Evolutionary conservation across 1,140 invertebrate genomes (phyloP).

Genomic region (Propsilocerus akamusi): DNA sequence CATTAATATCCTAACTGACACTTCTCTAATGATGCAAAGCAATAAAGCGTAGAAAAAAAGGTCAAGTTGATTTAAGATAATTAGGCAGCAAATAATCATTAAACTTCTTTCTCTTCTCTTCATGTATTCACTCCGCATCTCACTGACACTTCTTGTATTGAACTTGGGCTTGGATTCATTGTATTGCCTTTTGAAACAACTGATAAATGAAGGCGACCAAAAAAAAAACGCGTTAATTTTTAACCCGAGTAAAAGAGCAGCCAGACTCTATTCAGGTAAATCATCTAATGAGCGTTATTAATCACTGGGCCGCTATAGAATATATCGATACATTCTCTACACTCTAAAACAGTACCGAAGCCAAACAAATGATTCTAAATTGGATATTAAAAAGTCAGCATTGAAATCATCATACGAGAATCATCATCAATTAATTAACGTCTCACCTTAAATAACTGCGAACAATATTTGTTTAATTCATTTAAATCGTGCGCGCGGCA

Average conservation of each 20-base stretch:
- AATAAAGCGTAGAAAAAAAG: not conserved
- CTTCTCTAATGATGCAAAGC: not conserved
- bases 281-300: not conserved
- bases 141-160: too few relatives aligned
- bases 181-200: too few relatives aligned
- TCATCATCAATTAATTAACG: constrained; percentile 3
- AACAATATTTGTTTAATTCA: constrained; percentile 3
- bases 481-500: not conserved
- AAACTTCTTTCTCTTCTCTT: not conserved
- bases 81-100: constrained; percentile 2
- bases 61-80: constrained; percentile 3
- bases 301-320: too few relatives aligned
- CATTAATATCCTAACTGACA: not conserved
- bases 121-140: too few relatives aligned
- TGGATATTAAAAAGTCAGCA: not conserved
- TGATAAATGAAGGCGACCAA: too few relatives aligned
- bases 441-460: not conserved
- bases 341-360: too few relatives aligned
- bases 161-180: too few relatives aligned
- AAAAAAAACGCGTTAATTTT: not conserved
- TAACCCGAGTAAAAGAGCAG: not conserved
- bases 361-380: not conserved
- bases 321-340: too few relatives aligned
- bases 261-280: constrained; percentile 1
- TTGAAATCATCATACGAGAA: not conserved